phyloP scores from a whole-genome alignment of 2,113 vertebrate species.

The Tylochromis polylepis region DNA sequence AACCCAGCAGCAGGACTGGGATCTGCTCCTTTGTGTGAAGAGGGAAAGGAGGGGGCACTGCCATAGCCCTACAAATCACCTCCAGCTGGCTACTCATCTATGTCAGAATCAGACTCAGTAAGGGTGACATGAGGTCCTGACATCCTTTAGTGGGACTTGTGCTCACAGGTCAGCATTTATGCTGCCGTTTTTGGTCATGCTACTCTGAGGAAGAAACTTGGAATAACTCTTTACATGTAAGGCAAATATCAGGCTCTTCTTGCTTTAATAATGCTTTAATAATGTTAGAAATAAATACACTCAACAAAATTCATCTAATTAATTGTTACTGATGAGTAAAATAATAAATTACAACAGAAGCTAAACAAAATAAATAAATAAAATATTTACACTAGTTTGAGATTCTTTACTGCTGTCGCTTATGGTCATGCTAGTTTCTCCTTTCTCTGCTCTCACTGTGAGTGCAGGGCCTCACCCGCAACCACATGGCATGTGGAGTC shows the following conservation, averaged over 20 bases:
- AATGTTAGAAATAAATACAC: not conserved
- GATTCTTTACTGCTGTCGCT: not conserved
- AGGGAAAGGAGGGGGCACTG: not conserved
- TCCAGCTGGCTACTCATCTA: not conserved
- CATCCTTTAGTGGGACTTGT: not conserved
- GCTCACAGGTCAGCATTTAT: not conserved
- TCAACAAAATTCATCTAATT: not conserved
- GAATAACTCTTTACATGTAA: not conserved
- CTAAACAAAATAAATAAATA: not conserved
- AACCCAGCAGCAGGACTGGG: not conserved
- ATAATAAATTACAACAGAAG: not conserved
- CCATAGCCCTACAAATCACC: not conserved
- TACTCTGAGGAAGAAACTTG: not conserved
- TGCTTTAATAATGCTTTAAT: not conserved
- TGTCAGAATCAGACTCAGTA: not conserved
- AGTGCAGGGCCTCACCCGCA: not conserved
- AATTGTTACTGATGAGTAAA: not conserved
- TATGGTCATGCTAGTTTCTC: not conserved
- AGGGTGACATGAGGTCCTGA: not conserved
- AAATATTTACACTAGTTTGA: not conserved
- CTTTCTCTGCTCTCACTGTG: not conserved
- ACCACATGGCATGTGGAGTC: not conserved
- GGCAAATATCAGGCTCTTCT: not conserved
- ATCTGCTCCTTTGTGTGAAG: not conserved
- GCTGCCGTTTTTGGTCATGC: not conserved